A percentile compares a stretch with the other conserved stretches of the same genome.
Conservation (phyloP, 2,888 invertebrate species). For the Ectemnius continuus region DNA sequence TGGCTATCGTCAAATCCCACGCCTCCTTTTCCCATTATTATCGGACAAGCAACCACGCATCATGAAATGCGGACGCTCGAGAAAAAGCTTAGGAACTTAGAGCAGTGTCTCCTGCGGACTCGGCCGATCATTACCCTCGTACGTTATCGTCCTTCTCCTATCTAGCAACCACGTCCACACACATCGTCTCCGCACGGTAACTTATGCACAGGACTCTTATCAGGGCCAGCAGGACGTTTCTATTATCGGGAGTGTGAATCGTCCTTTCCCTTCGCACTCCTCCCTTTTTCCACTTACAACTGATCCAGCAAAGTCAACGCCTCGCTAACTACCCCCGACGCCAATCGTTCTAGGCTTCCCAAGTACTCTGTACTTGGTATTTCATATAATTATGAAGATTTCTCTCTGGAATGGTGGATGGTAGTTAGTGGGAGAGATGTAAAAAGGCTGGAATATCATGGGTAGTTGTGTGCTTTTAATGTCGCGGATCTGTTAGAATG, state of each 20-base stretch:
- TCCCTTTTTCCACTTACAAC: neutral
- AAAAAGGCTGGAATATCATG: no score
- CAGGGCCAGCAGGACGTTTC: conserved; percentile 35
- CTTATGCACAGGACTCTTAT: conserved; percentile 8
- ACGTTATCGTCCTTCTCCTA: conserved; percentile 38
- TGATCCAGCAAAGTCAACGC: no score
- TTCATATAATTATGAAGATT: no score
- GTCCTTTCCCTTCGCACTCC: conserved; percentile 43
- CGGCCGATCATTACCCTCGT: conserved; percentile 46
- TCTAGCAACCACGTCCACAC: conserved; percentile 14
- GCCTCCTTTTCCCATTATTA: conserved; percentile 10
- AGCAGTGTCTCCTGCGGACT: neutral
- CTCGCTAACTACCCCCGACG: no score
- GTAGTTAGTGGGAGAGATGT: no score
- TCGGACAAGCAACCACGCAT: conserved; percentile 4
- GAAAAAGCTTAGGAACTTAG: neutral
- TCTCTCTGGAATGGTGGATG: no score
- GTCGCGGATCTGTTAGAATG: no score
- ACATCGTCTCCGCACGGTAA: conserved; percentile 14
- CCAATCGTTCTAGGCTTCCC: no score
- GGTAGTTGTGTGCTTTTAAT: no score
- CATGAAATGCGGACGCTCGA: conserved; percentile 16
- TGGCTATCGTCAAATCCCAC: conserved; percentile 29
- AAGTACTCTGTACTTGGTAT: no score
- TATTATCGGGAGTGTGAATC: conserved; percentile 53